Evolutionary conservation across 1,140 invertebrate species (phyloP).

Genomic region (Carcinoscorpius rotundicauda): DNA sequence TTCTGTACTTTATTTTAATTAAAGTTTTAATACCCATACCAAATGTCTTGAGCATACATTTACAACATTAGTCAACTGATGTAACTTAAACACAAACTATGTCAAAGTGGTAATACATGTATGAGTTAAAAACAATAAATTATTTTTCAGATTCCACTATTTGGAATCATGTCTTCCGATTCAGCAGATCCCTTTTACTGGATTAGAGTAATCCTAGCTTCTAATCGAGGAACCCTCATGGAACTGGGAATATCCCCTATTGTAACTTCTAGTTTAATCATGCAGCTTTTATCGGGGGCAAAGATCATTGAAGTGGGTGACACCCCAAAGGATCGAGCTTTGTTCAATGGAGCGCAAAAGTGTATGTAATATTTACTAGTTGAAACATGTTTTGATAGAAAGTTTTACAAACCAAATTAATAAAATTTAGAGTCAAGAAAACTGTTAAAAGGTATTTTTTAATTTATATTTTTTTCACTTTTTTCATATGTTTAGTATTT

Average conservation of each 20-base stretch:
- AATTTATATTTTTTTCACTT: too few relatives aligned
- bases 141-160: slow-evolving; percentile 78
- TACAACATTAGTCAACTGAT: background rate
- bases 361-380: slow-evolving; percentile 44
- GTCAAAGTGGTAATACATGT: too few relatives aligned
- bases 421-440: too few relatives aligned
- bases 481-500: too few relatives aligned
- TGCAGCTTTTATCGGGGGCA: slow-evolving; percentile 97
- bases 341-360: slow-evolving; percentile 99
- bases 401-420: too few relatives aligned
- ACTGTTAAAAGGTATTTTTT: too few relatives aligned
- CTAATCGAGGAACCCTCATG: slow-evolving; percentile 98
- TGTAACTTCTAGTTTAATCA: slow-evolving; percentile 98
- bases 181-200: slow-evolving; percentile 99
- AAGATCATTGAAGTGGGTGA: slow-evolving; percentile 99
- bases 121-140: slow-evolving; percentile 1
- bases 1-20: slow-evolving; percentile 16
- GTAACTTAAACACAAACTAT: background rate
- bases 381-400: too few relatives aligned
- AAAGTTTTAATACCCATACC: background rate
- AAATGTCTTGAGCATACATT: too few relatives aligned
- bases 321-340: slow-evolving; percentile 95
- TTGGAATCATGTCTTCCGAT: slow-evolving; percentile 99
- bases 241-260: slow-evolving; percentile 99
- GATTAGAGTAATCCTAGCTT: slow-evolving; percentile 99